A percentile compares a stretch with the other conserved stretches of the same genome.
These are phyloP conservation scores for Diphyllodes magnificus DNA, from an alignment of 2,113 vertebrate species.

Conservation along the genomic window DNA sequence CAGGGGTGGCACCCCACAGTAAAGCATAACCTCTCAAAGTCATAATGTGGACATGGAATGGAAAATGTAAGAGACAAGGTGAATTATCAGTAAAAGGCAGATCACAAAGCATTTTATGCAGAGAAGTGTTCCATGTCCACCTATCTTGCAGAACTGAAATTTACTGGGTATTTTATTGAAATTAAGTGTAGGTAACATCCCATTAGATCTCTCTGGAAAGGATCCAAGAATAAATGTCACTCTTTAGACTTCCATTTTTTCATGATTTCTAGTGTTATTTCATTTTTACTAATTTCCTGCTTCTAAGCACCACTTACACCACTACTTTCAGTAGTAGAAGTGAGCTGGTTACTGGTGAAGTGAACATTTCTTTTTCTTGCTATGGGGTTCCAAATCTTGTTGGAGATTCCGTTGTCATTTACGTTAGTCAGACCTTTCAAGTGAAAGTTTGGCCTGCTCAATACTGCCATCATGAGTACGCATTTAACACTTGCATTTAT, in stretches of 20 bases:
- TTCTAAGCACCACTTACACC: neutral
- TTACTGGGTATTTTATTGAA: neutral
- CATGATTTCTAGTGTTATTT: neutral
- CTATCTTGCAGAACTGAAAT: neutral
- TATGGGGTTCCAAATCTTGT: neutral
- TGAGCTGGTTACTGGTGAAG: neutral
- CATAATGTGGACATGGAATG: neutral
- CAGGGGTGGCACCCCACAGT: neutral
- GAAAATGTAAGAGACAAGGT: neutral
- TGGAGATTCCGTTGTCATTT: neutral
- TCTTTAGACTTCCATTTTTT: neutral
- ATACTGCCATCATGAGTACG: neutral
- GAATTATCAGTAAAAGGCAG: neutral
- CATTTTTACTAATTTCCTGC: neutral
- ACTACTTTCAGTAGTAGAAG: neutral
- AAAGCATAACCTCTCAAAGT: neutral
- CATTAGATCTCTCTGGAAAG: neutral
- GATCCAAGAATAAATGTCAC: neutral
- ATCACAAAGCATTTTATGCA: neutral
- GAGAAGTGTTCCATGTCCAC: neutral
- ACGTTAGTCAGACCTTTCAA: neutral
- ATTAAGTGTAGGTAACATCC: neutral
- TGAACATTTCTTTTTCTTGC: neutral
- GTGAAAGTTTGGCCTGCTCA: neutral
- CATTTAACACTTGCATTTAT: neutral